A percentile compares a stretch with the other conserved stretches of the same genome.
These are phyloP conservation scores for Phaetusa simplex DNA, from an alignment of 2,113 vertebrate species.

Conservation along the genomic window DNA sequence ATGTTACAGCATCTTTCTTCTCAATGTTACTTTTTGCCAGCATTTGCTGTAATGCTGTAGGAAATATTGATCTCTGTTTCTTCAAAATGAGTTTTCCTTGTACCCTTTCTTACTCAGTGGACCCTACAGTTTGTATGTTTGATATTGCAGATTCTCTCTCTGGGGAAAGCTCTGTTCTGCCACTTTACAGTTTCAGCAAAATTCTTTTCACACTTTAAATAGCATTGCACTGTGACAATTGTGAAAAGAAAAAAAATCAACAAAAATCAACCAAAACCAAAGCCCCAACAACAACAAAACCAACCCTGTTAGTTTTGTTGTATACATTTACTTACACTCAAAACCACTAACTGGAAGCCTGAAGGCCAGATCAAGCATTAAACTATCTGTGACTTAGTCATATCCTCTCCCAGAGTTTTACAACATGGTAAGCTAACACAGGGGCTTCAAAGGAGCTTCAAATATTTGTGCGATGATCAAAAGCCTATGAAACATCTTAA, in stretches of 20 bases:
- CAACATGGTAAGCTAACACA: neutral
- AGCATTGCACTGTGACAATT: neutral
- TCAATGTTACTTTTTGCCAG: neutral
- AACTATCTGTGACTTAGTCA: neutral
- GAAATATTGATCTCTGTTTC: conserved; percentile 46
- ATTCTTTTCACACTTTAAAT: conserved; percentile 23
- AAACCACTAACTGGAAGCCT: neutral
- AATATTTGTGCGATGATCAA: neutral
- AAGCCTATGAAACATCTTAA: neutral
- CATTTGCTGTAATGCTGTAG: neutral
- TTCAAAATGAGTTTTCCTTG: conserved; percentile 57
- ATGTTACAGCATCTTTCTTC: conserved; percentile 26
- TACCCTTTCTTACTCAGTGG: neutral
- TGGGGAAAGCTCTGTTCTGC: neutral
- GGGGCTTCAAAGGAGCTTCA: neutral
- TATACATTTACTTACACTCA: neutral
- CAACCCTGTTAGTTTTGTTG: neutral
- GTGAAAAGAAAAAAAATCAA: neutral
- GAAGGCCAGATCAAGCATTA: neutral
- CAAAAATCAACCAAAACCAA: neutral
- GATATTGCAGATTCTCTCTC: conserved; percentile 14
- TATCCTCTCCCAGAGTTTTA: neutral
- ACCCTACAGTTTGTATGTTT: neutral
- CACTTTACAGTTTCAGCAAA: conserved; percentile 17
- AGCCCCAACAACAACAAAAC: neutral